A percentile compares a stretch with the other conserved stretches of the same genome.
phyloP scores from a whole-genome alignment of 1,140 invertebrate genomes.

The Arion vulgaris region DNA sequence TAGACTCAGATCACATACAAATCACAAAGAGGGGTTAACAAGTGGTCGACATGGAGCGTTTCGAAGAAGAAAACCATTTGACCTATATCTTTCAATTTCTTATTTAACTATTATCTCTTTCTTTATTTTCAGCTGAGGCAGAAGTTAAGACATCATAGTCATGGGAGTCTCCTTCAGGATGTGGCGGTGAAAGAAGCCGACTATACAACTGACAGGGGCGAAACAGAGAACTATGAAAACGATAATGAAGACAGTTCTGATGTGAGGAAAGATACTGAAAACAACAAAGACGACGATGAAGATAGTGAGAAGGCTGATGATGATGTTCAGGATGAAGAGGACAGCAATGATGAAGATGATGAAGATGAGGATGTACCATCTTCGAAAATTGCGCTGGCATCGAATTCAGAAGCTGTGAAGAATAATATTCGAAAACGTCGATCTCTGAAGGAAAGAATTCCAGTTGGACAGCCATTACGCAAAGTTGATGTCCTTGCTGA shows the following conservation, averaged over 20 bases:
- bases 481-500: not conserved
- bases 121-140: not conserved
- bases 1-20: no score
- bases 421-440: not conserved
- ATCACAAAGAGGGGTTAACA: no score
- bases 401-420: not conserved
- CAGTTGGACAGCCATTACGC: no score
- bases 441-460: not conserved
- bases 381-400: not conserved
- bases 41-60: no score
- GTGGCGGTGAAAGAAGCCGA: not conserved
- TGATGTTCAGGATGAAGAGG: not conserved
- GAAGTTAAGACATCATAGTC: not conserved
- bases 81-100: no score
- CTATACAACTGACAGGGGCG: not conserved
- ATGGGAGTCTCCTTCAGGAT: not conserved
- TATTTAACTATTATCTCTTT: no score
- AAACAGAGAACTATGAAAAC: not conserved
- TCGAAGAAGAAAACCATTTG: no score
- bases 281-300: not conserved
- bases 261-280: not conserved
- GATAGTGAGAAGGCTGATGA: not conserved
- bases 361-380: not conserved
- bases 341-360: not conserved
- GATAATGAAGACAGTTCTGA: not conserved